A percentile compares a stretch with the other conserved stretches of the same genome.
Conservation (phyloP, 2,888 invertebrate genomes). For the Metacarcinus magister region DNA sequence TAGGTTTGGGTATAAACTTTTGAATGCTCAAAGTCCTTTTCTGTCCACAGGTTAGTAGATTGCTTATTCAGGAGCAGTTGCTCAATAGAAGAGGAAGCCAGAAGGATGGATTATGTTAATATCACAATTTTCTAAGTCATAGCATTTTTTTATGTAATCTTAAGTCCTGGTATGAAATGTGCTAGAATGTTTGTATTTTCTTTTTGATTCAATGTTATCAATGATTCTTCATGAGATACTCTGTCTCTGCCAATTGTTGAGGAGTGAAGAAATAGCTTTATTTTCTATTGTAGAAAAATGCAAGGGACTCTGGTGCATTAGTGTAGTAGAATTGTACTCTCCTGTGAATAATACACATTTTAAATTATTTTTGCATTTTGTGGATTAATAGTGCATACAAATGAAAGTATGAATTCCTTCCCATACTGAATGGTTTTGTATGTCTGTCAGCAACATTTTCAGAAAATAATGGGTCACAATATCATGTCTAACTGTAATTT, state of each 20-base stretch:
- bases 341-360: slow-evolving; percentile 42
- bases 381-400: background rate
- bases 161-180: slow-evolving; percentile 29
- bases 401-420: background rate
- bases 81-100: slow-evolving; percentile 53
- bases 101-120: slow-evolving; percentile 46
- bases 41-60: slow-evolving; percentile 51
- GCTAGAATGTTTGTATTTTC: slow-evolving; percentile 40
- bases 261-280: background rate
- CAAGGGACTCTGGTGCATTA: slow-evolving; percentile 19
- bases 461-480: background rate
- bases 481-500: background rate
- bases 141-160: slow-evolving; percentile 31
- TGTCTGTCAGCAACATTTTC: background rate
- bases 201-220: background rate
- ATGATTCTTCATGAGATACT: background rate
- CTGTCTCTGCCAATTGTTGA: background rate
- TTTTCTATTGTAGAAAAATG: background rate
- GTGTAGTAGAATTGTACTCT: slow-evolving; percentile 16
- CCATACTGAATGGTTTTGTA: background rate
- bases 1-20: background rate
- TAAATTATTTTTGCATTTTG: background rate
- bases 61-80: slow-evolving; percentile 50
- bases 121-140: slow-evolving; percentile 44
- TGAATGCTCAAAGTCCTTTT: slow-evolving; percentile 44